Conservation (phyloP, 2,888 invertebrate species). For the Phaonia tiefii region DNA sequence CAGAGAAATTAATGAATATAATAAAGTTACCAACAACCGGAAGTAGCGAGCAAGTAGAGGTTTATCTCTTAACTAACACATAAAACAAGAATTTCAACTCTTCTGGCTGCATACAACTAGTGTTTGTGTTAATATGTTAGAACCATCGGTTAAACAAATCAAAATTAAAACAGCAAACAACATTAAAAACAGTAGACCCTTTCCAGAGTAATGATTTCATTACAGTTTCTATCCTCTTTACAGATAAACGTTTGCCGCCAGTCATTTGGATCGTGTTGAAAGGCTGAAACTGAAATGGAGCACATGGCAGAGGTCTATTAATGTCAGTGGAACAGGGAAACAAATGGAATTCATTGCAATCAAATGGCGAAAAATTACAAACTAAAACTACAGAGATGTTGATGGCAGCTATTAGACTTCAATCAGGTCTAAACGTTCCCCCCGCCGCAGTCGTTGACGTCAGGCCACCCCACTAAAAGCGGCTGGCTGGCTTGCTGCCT, state of each 20-base stretch:
- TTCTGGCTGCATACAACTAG: no score
- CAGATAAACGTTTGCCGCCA: constrained; percentile 33
- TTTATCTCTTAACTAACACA: no score
- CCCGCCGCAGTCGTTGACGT: neutral
- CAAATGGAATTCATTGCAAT: constrained; percentile 13
- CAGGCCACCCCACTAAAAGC: neutral
- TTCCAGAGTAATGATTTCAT: neutral
- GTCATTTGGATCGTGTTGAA: no score
- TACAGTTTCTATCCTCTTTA: constrained; percentile 25
- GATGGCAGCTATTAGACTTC: neutral
- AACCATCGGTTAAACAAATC: constrained; percentile 43
- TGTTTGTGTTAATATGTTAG: neutral
- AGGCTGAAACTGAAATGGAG: neutral
- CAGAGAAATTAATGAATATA: neutral
- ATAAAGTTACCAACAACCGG: neutral
- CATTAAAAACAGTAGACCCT: constrained; percentile 19
- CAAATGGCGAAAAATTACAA: constrained; percentile 39
- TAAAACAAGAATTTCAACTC: no score
- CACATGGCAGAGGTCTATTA: neutral
- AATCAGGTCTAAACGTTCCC: neutral
- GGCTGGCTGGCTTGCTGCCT: neutral
- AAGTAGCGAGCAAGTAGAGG: no score
- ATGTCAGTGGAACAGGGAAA: neutral
- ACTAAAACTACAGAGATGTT: constrained; percentile 23
- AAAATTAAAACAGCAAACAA: constrained; percentile 1